Base-by-base conservation (phyloP, 2,888 invertebrate genomes). In the Apotomis capreana region DNA sequence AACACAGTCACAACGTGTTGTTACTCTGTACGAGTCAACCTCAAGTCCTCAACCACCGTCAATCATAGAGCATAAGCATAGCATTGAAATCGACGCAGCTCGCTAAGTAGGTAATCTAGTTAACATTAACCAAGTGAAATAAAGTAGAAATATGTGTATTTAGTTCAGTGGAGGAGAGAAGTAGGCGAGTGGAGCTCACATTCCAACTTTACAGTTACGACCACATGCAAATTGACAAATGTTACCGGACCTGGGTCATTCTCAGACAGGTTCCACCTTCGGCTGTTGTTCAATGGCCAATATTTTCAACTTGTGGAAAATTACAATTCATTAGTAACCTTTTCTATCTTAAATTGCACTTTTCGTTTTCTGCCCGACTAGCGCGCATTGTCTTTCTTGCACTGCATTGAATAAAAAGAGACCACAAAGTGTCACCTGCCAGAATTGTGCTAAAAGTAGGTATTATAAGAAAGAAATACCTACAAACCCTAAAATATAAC, bases 181-280 rank as follows among this genome's bases (percentile, higher is more conserved):
- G 84, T 79, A 83, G 84, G 83, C 84, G 80, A 84, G 82, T 73
- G 76, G 74, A 76, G 78, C 74, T 80, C 84, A 81, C 89, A 89
- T 89, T 87, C 87, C 86, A 79, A 76, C 74, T 88, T 86, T 89
- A 91, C 91, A 89, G 91, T 90, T 91, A 89, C 78, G 80, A 81
- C 78, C 77, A 87, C 82, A 88, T 89, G 90, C 80, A 89, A 91
- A 91, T 90, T 90, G 89, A 88, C 89, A 89, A 89, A 90, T 86
- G 89, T 83, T 79, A 82, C 81, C 79, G 80, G 80, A 79, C 70
- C 59, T 51, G 57, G 67, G 67, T 49, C 40, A 68, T 51, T 59
- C 59, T 59, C 37, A 58, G 3, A 13, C 26, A n/a, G 9, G 9
- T 51, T 68, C 51, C 63, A 26, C 37, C 52, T 54, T 1, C 44